Evolutionary conservation across 37 sponge, comb jelly and placozoan species (phyloP), one percentile per base, ranked within the genome.

Genomic region (Chondrilla cf. caribensis): DNA sequence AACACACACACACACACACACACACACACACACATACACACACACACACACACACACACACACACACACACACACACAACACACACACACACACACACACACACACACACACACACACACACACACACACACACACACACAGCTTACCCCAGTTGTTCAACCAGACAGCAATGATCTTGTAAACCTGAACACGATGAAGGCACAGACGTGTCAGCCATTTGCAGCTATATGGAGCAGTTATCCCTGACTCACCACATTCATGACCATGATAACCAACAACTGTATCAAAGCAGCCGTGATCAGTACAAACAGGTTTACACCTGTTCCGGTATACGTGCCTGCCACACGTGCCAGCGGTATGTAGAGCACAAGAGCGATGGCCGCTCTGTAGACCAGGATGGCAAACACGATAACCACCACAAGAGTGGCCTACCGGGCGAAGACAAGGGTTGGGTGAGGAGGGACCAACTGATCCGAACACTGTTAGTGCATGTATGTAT

Each of bases 361-460:
- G 78, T 83, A 78, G 18, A 89, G 24, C 8, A 81, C 37, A 6
- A 64, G 77, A 26, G 85, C 28, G 17, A 94, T 81, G 9, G 81
- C 91, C 8, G 65, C 81, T 22, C 91, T 86, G 51, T 91, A 90
- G 42, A 94, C 38, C 26, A 94, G 37, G 44, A 94, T 87, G 22
- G 84, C 87, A 33, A 91, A 66, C 66, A 94, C 89, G 41, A 86
- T 86, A n/a, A 64, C 89, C 28, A 94, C 33, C 0, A 91, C 95
- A 29, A 91, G 67, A 35, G 72, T 54, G 38, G 86, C 85, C 82
- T 85, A 77, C 6, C 55, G 70, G 11, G 64, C 29, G 68, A 3
- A 29, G 68, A 29, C 35, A 67, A 32, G 33, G 68, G 35, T 0
- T 28, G 68, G 68, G 68, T 17, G 35, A 33, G n/a, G n/a, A n/a